Evolutionary conservation across 2,797 vertebrate genomes (phyloP).

Genomic region (Pangasius macronema): DNA sequence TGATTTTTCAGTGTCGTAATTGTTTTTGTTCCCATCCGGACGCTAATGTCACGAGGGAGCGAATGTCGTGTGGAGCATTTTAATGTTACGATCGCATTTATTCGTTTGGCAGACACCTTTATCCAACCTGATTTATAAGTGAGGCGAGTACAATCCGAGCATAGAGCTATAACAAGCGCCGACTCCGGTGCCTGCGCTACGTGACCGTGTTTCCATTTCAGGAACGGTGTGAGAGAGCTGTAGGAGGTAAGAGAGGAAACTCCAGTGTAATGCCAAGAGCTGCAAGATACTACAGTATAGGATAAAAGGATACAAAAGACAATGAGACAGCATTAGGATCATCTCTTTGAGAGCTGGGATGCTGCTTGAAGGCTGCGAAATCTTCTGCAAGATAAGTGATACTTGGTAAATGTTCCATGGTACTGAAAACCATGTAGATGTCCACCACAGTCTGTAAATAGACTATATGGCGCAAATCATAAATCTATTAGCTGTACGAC

Average conservation of each 20-base stretch:
- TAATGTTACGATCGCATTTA: constrained; percentile 1
- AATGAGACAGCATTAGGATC: background rate
- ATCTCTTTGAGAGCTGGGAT: background rate
- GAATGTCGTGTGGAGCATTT: background rate
- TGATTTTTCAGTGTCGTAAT: constrained; percentile 13
- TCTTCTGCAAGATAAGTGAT: background rate
- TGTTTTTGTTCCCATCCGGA: background rate
- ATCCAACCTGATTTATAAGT: constrained; percentile 1
- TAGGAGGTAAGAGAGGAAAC: background rate
- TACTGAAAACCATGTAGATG: background rate
- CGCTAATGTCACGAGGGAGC: background rate
- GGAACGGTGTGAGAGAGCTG: background rate
- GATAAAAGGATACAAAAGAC: background rate
- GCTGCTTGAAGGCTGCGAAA: background rate
- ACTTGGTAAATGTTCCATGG: background rate
- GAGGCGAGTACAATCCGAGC: background rate
- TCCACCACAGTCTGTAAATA: too few relatives aligned
- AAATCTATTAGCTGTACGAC: background rate
- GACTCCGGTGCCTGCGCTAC: background rate
- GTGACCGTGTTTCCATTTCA: constrained; percentile 20
- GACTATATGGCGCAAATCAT: background rate
- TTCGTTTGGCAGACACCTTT: constrained; percentile 3
- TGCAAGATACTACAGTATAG: background rate
- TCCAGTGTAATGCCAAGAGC: background rate
- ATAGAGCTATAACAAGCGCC: background rate